These are phyloP conservation scores for Rhodeus uyekii DNA, from an alignment of 2,797 vertebrate genomes.

Conservation along the genomic window DNA sequence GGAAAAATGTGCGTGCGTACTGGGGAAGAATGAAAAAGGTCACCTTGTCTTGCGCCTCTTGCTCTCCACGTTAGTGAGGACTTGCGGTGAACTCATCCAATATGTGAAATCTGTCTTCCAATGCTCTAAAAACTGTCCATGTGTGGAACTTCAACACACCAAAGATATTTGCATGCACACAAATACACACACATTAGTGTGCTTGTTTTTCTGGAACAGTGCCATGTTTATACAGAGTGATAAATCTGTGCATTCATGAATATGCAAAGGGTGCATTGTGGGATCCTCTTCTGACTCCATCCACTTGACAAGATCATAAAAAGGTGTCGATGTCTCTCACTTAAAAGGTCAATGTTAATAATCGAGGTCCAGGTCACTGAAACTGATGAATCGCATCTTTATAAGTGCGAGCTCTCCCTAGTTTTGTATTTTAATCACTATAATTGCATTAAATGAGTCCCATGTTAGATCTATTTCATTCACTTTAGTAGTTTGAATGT, in stretches of 20 bases:
- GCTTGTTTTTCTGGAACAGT: constrained; percentile 49
- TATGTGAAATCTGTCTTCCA: constrained; percentile 41
- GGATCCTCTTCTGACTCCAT: constrained; percentile 48
- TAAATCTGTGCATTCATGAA: constrained; percentile 58
- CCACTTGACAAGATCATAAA: constrained; percentile 55
- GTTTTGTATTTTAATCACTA: neutral
- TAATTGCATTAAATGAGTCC: neutral
- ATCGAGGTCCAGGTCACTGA: neutral
- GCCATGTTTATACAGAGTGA: constrained; percentile 60
- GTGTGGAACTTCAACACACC: constrained; percentile 29
- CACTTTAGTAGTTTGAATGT: neutral
- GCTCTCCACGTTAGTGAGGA: constrained; percentile 36
- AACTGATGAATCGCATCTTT: neutral
- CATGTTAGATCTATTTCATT: neutral
- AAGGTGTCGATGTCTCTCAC: constrained; percentile 50
- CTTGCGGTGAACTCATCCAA: constrained; percentile 40
- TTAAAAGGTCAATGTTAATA: constrained; percentile 52
- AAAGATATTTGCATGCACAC: constrained; percentile 36
- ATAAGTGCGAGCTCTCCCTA: neutral
- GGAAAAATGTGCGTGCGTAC: neutral
- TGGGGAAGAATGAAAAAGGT: constrained; percentile 61
- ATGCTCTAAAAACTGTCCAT: constrained; percentile 34
- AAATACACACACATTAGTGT: constrained; percentile 36
- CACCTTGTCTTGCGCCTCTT: constrained; percentile 63
- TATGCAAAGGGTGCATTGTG: constrained; percentile 53